Evolutionary conservation across 1,140 invertebrate genomes (phyloP).

Genomic region (Marisa cornuarietis): DNA sequence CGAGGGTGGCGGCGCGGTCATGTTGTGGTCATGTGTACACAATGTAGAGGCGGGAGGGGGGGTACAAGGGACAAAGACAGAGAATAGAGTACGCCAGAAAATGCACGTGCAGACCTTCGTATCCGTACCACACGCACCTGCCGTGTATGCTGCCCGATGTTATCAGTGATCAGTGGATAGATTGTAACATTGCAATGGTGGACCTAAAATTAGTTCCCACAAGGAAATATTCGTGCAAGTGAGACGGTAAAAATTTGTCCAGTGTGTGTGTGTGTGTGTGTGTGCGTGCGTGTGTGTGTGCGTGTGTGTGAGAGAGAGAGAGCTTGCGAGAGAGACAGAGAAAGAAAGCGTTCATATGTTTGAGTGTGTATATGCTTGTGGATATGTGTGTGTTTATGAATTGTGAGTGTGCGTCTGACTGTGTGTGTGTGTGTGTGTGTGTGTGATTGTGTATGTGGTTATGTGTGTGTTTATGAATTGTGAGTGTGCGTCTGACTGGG

Average conservation of each 20-base stretch:
- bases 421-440: slow-evolving; percentile 5
- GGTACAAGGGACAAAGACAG: no score
- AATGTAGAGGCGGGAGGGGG: no score
- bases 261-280: background rate
- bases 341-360: background rate
- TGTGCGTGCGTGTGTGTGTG: background rate
- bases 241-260: no score
- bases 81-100: no score
- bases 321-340: no score
- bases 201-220: background rate
- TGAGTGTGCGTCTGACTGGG: no score
- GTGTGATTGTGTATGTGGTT: background rate
- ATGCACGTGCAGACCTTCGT: background rate
- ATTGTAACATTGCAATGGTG: background rate
- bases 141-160: background rate
- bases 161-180: background rate
- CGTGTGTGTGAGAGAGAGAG: slow-evolving; percentile 5
- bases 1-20: no score
- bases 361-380: no score
- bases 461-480: background rate
- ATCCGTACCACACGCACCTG: background rate
- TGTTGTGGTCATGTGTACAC: no score
- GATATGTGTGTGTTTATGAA: no score
- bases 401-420: slow-evolving; percentile 1
- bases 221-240: background rate